Evolutionary conservation across 2,888 invertebrate species (phyloP).

Genomic region (Phengaris arion): DNA sequence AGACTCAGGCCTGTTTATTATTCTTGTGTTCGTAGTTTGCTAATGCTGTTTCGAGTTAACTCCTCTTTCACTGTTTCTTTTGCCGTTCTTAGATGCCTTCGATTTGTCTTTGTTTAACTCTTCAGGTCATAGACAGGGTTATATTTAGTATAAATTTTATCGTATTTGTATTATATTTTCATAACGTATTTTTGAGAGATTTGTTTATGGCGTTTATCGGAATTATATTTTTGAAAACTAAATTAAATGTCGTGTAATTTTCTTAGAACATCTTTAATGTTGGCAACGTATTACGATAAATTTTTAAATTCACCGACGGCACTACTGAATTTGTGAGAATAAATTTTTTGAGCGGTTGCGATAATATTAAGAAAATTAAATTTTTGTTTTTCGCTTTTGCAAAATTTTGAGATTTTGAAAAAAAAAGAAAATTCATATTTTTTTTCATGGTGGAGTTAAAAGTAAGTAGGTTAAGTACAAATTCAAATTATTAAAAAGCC

Average conservation of each 20-base stretch:
- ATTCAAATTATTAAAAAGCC: slow-evolving; percentile 77
- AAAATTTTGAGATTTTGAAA: slow-evolving; percentile 38
- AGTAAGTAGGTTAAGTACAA: slow-evolving; percentile 76
- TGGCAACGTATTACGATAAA: slow-evolving; percentile 52
- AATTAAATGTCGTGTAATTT: slow-evolving; percentile 68
- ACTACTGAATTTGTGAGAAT: slow-evolving; percentile 35
- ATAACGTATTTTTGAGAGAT: slow-evolving; percentile 79
- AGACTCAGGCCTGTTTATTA: slow-evolving; percentile 58
- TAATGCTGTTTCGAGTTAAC: slow-evolving; percentile 41
- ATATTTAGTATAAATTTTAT: slow-evolving; percentile 80
- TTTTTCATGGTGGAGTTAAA: slow-evolving; percentile 59
- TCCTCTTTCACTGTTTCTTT: slow-evolving; percentile 40
- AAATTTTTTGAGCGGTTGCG: slow-evolving; percentile 42
- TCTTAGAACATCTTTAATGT: slow-evolving; percentile 65
- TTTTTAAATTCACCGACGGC: slow-evolving; percentile 43
- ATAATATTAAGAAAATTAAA: slow-evolving; percentile 34
- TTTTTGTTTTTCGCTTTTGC: slow-evolving; percentile 38
- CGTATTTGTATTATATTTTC: slow-evolving; percentile 80
- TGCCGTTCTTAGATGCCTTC: slow-evolving; percentile 63
- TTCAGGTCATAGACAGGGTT: slow-evolving; percentile 81
- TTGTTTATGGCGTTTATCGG: slow-evolving; percentile 76
- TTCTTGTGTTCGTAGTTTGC: slow-evolving; percentile 33
- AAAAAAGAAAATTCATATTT: slow-evolving; percentile 42
- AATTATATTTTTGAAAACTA: slow-evolving; percentile 77
- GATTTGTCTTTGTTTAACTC: slow-evolving; percentile 67